Conservation (phyloP, 2,888 invertebrate species). For the Epistrophella euchroma region DNA sequence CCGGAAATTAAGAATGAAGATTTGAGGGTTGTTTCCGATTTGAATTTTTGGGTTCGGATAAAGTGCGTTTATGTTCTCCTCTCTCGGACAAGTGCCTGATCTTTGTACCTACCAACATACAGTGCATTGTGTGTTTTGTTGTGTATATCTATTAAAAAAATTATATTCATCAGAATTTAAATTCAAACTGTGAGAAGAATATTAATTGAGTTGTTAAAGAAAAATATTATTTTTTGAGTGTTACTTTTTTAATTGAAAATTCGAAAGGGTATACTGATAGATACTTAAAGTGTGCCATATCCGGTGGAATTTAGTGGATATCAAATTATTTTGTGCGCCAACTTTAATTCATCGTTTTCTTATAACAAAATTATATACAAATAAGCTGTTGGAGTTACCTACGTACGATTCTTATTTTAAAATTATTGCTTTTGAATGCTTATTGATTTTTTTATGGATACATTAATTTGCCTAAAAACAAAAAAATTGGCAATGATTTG, state of each 20-base stretch:
- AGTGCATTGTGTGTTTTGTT: conserved; percentile 10
- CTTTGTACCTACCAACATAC: conserved; percentile 9
- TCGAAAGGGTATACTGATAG: conserved; percentile 53
- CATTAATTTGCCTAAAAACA: neutral
- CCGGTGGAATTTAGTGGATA: conserved; percentile 68
- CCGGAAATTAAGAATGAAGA: conserved; percentile 62
- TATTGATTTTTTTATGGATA: conserved; percentile 31
- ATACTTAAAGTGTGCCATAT: conserved; percentile 74
- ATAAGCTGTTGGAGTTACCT: neutral
- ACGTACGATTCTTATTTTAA: too few relatives aligned
- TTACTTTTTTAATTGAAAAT: conserved; percentile 29
- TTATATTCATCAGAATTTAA: conserved; percentile 58
- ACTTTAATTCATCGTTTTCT: conserved; percentile 4
- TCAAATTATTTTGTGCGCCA: conserved; percentile 50
- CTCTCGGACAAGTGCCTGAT: conserved; percentile 42
- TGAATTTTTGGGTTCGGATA: conserved; percentile 27
- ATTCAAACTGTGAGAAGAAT: conserved; percentile 66
- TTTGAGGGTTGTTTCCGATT: conserved; percentile 63
- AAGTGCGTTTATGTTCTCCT: conserved; percentile 31
- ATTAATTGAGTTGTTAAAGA: conserved; percentile 66
- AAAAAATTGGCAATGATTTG: conserved; percentile 2
- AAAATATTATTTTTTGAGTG: conserved; percentile 21
- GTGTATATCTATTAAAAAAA: conserved; percentile 17
- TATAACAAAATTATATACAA: neutral
- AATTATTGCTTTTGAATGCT: neutral